Percentiles rank a stretch among this genome's conserved stretches.
Conservation (phyloP, 1,140 invertebrate species). For the Rhagoletis pomonella region DNA sequence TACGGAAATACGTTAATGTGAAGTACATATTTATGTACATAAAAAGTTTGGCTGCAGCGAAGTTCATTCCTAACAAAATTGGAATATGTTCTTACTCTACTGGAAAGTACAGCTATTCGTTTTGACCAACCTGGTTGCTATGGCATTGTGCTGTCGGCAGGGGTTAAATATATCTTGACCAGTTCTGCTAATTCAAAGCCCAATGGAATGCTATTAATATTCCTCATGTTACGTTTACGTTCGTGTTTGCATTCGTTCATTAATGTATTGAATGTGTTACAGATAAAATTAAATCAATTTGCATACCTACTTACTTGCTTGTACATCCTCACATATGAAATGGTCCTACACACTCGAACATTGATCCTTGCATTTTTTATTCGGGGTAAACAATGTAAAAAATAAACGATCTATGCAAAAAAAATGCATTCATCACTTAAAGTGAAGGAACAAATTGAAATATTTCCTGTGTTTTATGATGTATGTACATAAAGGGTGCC, state of each 20-base stretch:
- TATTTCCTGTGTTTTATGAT: no score
- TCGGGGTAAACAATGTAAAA: no score
- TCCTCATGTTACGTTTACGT: neutral
- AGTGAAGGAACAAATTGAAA: no score
- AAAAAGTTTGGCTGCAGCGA: neutral
- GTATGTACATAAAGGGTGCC: no score
- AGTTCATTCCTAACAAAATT: neutral
- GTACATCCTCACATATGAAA: no score
- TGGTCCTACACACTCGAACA: no score
- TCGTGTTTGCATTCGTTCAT: neutral
- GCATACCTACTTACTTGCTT: no score
- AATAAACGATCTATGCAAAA: no score
- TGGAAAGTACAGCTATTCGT: slow-evolving; percentile 34
- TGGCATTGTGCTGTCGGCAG: neutral
- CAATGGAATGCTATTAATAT: neutral
- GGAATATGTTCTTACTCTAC: neutral
- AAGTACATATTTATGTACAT: neutral
- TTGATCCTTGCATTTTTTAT: no score
- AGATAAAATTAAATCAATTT: no score
- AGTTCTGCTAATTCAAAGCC: neutral
- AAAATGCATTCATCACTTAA: no score
- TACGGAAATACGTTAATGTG: no score
- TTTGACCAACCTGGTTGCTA: slow-evolving; percentile 44
- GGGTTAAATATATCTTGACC: slow-evolving; percentile 25
- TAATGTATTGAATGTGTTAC: neutral